Conservation (phyloP, 1,140 invertebrate species). For the Ips nitidus region DNA sequence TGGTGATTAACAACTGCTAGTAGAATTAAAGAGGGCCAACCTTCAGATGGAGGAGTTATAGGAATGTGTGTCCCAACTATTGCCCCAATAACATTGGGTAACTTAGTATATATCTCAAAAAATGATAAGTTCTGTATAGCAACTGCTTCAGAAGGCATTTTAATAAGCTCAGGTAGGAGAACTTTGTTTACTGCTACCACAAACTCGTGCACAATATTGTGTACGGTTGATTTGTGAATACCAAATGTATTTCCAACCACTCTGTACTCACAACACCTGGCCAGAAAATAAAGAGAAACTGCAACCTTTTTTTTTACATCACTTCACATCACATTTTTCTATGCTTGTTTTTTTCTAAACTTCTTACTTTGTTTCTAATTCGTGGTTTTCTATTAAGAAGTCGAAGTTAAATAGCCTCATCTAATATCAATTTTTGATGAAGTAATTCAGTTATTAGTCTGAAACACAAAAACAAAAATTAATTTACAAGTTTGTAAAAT, state of each 20-base stretch:
- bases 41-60: conserved; percentile 10
- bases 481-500: too few species aligned
- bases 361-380: too few species aligned
- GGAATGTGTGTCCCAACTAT: conserved; percentile 16
- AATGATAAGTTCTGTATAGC: background rate
- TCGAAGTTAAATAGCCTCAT: too few species aligned
- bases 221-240: conserved; percentile 37
- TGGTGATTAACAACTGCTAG: conserved; percentile 5
- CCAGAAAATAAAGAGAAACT: conserved; percentile 35
- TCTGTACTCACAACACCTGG: conserved; percentile 39
- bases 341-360: too few species aligned
- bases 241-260: conserved; percentile 39
- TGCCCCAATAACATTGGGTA: conserved; percentile 6
- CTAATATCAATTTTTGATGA: too few species aligned
- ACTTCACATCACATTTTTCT: too few species aligned
- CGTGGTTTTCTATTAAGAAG: too few species aligned
- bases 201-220: conserved; percentile 27
- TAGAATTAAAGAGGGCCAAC: conserved; percentile 10
- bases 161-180: conserved; percentile 1
- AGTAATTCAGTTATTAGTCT: too few species aligned
- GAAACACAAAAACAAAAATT: too few species aligned
- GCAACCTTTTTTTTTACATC: conserved; percentile 33
- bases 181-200: conserved; percentile 11
- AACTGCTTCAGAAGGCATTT: background rate
- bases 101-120: background rate